Conservation (phyloP, 2,888 invertebrate genomes). For the Callyntrura sp. region DNA sequence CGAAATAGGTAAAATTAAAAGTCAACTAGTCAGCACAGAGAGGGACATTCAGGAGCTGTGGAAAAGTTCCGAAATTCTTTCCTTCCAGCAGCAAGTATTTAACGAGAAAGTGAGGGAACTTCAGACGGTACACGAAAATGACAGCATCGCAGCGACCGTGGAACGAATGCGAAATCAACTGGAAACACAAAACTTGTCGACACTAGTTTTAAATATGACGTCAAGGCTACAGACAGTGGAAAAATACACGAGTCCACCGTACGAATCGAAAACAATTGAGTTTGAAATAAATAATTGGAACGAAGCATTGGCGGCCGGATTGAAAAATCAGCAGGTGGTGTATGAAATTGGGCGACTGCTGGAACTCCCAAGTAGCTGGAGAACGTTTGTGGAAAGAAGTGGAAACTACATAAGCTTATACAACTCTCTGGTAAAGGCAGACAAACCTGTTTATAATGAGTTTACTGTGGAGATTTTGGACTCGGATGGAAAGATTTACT, state of each 20-base stretch:
- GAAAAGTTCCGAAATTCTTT: slow-evolving; percentile 80
- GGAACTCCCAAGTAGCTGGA: slow-evolving; percentile 76
- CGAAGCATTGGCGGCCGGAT: slow-evolving; percentile 67
- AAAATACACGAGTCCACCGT: slow-evolving; percentile 79
- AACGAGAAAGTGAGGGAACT: slow-evolving; percentile 65
- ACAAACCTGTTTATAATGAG: slow-evolving; percentile 75
- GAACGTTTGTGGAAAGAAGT: slow-evolving; percentile 77
- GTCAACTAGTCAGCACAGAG: slow-evolving; percentile 62
- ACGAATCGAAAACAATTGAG: slow-evolving; percentile 78
- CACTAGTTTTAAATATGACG: slow-evolving; percentile 70
- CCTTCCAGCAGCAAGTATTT: slow-evolving; percentile 78
- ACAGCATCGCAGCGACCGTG: slow-evolving; percentile 67
- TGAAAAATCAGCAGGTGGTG: slow-evolving; percentile 76
- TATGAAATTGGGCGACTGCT: slow-evolving; percentile 77
- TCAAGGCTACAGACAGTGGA: slow-evolving; percentile 70
- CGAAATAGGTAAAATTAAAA: slow-evolving; percentile 66
- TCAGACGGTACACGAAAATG: slow-evolving; percentile 77
- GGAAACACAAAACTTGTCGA: slow-evolving; percentile 68
- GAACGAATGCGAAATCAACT: slow-evolving; percentile 75
- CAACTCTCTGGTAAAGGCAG: slow-evolving; percentile 72
- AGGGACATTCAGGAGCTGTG: slow-evolving; percentile 79
- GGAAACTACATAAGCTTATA: slow-evolving; percentile 76
- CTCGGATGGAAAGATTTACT: slow-evolving; percentile 74
- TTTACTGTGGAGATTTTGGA: slow-evolving; percentile 77
- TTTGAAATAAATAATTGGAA: slow-evolving; percentile 79